Percentiles rank a stretch among this genome's conserved stretches.
phyloP scores from a whole-genome alignment of 2,888 invertebrate genomes.

The Yponomeuta malinellus region DNA sequence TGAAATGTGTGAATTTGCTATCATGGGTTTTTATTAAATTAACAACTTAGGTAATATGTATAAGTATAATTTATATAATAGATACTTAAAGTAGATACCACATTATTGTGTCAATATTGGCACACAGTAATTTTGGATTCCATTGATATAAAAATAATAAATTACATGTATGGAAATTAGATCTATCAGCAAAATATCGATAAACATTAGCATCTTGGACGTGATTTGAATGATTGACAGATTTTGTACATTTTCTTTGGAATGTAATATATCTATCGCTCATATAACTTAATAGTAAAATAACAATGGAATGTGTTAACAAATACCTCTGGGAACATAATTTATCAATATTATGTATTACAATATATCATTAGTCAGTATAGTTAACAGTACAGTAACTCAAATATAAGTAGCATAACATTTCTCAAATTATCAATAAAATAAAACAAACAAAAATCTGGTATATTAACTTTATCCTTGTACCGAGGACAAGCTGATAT shows the following conservation, averaged over 20 bases:
- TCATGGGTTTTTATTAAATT: constrained; percentile 65
- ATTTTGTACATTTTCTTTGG: constrained; percentile 37
- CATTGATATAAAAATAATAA: constrained; percentile 25
- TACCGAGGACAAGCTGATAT: neutral
- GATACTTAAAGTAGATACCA: constrained; percentile 52
- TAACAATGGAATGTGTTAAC: neutral
- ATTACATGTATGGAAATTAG: constrained; percentile 17
- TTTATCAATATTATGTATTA: neutral
- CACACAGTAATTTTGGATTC: constrained; percentile 38
- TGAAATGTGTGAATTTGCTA: constrained; percentile 32
- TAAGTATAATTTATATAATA: constrained; percentile 31
- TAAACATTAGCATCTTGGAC: constrained; percentile 33
- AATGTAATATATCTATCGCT: neutral
- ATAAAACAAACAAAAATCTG: neutral
- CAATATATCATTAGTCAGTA: constrained; percentile 1
- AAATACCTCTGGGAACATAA: constrained; percentile 3
- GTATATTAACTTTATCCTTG: neutral
- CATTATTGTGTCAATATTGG: constrained; percentile 53
- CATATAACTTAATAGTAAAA: neutral
- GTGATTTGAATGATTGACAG: constrained; percentile 33
- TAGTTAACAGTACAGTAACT: constrained; percentile 1
- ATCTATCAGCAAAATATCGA: constrained; percentile 30
- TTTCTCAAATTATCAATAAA: neutral
- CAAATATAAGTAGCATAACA: neutral
- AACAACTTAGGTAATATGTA: constrained; percentile 51